Evolutionary conservation across 2,888 invertebrate genomes (phyloP).

Genomic region (Nomada flava): DNA sequence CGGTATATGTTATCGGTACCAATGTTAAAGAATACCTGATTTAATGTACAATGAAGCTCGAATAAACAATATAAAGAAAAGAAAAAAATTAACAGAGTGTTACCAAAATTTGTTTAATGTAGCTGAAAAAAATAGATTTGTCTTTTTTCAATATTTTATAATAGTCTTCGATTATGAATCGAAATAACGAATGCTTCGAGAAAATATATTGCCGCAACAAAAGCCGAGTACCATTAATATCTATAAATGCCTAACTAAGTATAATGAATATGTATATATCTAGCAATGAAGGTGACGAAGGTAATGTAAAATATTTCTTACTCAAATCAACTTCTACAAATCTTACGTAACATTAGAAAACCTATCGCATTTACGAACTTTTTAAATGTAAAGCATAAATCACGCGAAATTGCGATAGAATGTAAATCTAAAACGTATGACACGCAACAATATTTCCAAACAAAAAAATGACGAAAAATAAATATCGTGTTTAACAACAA

Average conservation of each 20-base stretch:
- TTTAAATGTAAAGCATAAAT: neutral
- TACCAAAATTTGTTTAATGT: neutral
- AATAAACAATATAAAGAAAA: no score
- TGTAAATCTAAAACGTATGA: neutral
- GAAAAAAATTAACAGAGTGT: neutral
- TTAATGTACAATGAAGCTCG: no score
- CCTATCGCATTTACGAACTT: constrained; percentile 3
- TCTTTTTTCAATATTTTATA: neutral
- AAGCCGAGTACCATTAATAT: no score
- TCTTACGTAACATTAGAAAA: constrained; percentile 36
- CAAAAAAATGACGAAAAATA: neutral
- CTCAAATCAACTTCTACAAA: constrained; percentile 25
- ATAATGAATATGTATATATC: neutral
- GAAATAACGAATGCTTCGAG: neutral
- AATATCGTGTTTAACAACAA: neutral
- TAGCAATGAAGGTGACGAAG: neutral
- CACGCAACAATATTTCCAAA: neutral
- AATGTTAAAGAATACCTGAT: no score
- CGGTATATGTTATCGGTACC: no score
- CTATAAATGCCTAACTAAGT: neutral
- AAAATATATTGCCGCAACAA: neutral
- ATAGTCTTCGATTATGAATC: neutral
- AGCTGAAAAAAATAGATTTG: neutral
- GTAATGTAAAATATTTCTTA: neutral
- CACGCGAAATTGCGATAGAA: neutral